Percentiles rank a stretch among this genome's conserved stretches.
phyloP scores from a whole-genome alignment of 1,140 invertebrate genomes.

The Carcinoscorpius rotundicauda region DNA sequence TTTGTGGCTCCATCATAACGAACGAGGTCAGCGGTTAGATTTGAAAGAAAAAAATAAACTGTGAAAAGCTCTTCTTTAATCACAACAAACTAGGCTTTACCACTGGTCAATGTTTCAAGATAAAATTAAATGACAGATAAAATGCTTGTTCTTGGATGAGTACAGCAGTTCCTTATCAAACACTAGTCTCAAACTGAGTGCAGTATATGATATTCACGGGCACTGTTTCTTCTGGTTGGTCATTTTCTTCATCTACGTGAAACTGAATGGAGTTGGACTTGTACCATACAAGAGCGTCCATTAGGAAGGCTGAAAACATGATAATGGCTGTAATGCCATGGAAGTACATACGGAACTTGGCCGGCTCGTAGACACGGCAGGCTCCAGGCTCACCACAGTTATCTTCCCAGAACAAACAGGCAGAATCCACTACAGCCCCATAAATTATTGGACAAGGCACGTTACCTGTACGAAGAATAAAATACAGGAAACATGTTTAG shows the following conservation, averaged over 20 bases:
- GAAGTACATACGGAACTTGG: constrained; percentile 68
- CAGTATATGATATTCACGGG: constrained; percentile 11
- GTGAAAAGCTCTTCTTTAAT: no score
- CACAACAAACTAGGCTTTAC: no score
- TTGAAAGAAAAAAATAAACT: no score
- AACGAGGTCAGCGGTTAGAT: no score
- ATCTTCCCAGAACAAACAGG: constrained; percentile 74
- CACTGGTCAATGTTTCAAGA: no score
- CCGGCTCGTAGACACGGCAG: constrained; percentile 72
- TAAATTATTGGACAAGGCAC: constrained; percentile 87
- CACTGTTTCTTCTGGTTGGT: constrained; percentile 11
- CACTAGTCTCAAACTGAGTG: constrained; percentile 11
- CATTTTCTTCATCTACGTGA: constrained; percentile 36
- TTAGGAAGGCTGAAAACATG: constrained; percentile 65
- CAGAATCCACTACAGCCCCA: constrained; percentile 79
- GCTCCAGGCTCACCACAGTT: constrained; percentile 64
- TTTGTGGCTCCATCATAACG: no score
- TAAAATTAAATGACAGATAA: no score
- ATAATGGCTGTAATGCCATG: constrained; percentile 72
- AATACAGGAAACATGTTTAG: neutral
- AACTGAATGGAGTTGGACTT: constrained; percentile 63
- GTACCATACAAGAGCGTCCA: constrained; percentile 68
- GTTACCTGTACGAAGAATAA: constrained; percentile 44
- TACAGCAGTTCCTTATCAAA: constrained; percentile 7
- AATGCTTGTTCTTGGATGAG: no score